These are phyloP conservation scores for Lepilemur ruficaudatus DNA, from an alignment of 2,797 vertebrate genomes.

Conservation along the genomic window DNA sequence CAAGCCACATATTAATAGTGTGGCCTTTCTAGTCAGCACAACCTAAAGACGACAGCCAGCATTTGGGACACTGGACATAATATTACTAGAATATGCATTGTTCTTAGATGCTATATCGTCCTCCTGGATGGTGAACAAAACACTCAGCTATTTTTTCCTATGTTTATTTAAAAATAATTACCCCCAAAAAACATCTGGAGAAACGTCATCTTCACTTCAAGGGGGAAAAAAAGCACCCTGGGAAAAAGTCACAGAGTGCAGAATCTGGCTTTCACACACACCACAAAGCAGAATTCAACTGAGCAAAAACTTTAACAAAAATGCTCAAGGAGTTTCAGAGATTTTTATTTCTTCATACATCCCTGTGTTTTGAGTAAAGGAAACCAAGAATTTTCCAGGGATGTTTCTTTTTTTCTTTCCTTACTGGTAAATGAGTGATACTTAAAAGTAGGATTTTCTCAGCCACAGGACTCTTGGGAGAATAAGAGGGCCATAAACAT, in stretches of 20 bases:
- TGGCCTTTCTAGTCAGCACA: not conserved
- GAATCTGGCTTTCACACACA: conserved; percentile 56
- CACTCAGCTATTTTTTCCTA: conserved; percentile 73
- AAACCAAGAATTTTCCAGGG: conserved; percentile 65
- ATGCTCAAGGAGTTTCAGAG: conserved; percentile 10
- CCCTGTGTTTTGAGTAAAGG: conserved; percentile 10
- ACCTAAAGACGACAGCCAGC: not conserved
- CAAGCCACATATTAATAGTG: fast-evolving
- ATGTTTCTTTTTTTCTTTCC: not conserved
- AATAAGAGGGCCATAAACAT: not conserved
- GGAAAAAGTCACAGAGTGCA: conserved; percentile 78
- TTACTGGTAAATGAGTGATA: not conserved
- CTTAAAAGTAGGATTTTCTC: conserved; percentile 29
- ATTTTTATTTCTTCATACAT: conserved; percentile 62
- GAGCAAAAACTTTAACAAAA: not conserved
- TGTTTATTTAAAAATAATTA: conserved; percentile 84
- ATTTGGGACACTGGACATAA: fast-evolving
- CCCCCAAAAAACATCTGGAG: conserved; percentile 81
- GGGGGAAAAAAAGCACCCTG: conserved; percentile 73
- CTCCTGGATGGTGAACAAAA: not conserved
- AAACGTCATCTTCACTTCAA: conserved; percentile 76
- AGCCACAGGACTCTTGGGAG: not conserved
- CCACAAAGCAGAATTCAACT: conserved; percentile 47
- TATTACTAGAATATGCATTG: not conserved
- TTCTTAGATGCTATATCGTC: not conserved